Evolutionary conservation across 1,140 invertebrate genomes (phyloP), one percentile per base, ranked within the genome.

Genomic region (Pseudomyrmex gracilis): DNA sequence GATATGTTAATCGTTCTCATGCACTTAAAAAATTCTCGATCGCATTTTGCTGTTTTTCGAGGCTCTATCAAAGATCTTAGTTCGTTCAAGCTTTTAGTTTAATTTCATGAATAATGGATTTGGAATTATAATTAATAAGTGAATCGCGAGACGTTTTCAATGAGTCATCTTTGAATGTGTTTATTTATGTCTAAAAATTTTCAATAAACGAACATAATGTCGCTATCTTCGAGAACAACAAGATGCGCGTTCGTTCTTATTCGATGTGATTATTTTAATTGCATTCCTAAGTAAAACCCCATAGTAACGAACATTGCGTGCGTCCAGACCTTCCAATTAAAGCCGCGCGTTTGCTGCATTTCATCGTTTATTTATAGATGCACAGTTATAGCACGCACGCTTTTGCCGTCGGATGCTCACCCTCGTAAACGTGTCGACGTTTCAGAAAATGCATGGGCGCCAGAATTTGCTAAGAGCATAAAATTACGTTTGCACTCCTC

Each of bases 251-350:
- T 64, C 43, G 67, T 67, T 76, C 22, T 63, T 53, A 70, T 84
- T 74, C 78, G 83, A 85, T 88, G 87, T 87, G 89, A 90, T 91
- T 88, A 70, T 87, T 90, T 89, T 89, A 83, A 90, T 87, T 89
- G 86, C 89, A 91, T 91, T 91, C 87, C 87, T 77, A 80, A 87
- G 87, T 87, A 76, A 84, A 90, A 84, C 82, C 80, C 0, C 83
- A 85, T 85, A 89, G 89, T 89, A 91, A 91, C 90, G 64, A 90
- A 90, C 84, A 83, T 92, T 85, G 91, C 91, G 86, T 92, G 90
- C 73, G 80, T 45, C 58, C 83, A 85, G 76, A 87, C 86, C 87
- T 90, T 90, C 90, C 90, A 92, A 92, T 92, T 91, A 92, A 90
- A 91, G 85, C 89, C 71, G 84, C 87, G 73, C 84, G 84, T 90